Evolutionary conservation across 2,888 invertebrate species (phyloP), one percentile per base, ranked within the genome.

Genomic region (Dascillus cervinus): DNA sequence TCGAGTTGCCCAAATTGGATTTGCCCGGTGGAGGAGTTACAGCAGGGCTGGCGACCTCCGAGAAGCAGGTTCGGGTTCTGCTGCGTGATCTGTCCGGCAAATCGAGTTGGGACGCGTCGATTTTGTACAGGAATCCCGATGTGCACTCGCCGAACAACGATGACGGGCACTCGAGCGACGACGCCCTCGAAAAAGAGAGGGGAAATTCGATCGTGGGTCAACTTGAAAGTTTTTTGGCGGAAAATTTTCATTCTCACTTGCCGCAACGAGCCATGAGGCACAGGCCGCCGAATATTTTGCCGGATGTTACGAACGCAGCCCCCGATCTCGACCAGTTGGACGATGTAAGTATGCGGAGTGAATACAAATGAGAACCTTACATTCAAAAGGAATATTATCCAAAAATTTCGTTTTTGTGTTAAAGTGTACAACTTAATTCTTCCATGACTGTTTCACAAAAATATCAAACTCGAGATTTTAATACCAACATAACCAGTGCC

Each of bases 71-170:
- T 32, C 74, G 96, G 17, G 80, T 95, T 11, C 67, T 96, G 8
- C 67, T 95, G 37, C 74, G 96, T 4, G 94, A 95, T 66, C 72
- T 94, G 32, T 84, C 88, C 14, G 95, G 96, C 26, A 96, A 95
- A 67, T 87, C 89, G 27, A 89, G 90, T 52, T 96, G 96, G 95
- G 95, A 96, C 65, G 89, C 89, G 20, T 87, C 91, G 1, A 85
- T 92, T 36, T 70, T 96, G 1, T 89, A 89, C 64, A 79, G 82
- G 56, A 81, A 82, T 50, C 84, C 86, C 1, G 69, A 72, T 4
- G 22, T 22, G 2, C 19, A 26, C 11, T n/a, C 13, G 11, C 29
- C 26, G n/a, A 17, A 17, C 8, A 4, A 17, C 4, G 17, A 17
- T 17, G 13, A 12, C 4, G 13, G 12, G 11, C 9, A 12, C 3